Base-by-base conservation (phyloP, 2,113 vertebrate genomes). In the Himantopus leucocephalus region DNA sequence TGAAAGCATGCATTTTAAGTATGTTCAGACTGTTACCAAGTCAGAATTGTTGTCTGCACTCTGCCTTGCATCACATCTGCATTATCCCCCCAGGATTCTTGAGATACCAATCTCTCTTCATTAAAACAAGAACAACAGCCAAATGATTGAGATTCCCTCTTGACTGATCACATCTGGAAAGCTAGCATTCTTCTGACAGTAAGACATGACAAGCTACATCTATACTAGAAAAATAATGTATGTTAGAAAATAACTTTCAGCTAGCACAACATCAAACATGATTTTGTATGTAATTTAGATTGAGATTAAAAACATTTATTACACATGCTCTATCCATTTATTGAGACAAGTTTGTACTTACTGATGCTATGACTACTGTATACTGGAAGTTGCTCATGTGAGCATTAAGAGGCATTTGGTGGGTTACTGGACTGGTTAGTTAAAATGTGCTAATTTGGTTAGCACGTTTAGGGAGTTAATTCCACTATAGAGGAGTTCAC, bases 71-170 rank as follows among this genome's bases (percentile, higher is more conserved):
- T 92, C 88, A 71, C n/a, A 37, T 92, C 73, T 95, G 74, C 89
- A 66, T 97, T 95, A 90, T 64, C 75, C 60, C 52, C 50, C 29
- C 52, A 18, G 62, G 52, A 97, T 98, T 96, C 85, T 95, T 96
- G 27, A 95, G 85, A 98, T 97, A 95, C 86, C 95, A 93, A 55
- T 68, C 85, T 72, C 24, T 93, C 29, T 67, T 45, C 60, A 45
- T 85, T 93, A 88, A 86, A 88, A 75, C 14, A 53, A 8, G 21
- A 27, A 7, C 8, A 75, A 27, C 37, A 71, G 37, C n/a, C 16
- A 41, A 92, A 70, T 21, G 59, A 72, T 63, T 85, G 64, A 52
- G 88, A 93, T 93, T 95, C 91, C 53, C 55, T 2, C 26, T 22
- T 90, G 78, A 58, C 2, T 52, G 52, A 13, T n/a, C 55, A 17